Base-by-base conservation (phyloP, 2,113 vertebrate genomes). In the Muntiacus reevesi region DNA sequence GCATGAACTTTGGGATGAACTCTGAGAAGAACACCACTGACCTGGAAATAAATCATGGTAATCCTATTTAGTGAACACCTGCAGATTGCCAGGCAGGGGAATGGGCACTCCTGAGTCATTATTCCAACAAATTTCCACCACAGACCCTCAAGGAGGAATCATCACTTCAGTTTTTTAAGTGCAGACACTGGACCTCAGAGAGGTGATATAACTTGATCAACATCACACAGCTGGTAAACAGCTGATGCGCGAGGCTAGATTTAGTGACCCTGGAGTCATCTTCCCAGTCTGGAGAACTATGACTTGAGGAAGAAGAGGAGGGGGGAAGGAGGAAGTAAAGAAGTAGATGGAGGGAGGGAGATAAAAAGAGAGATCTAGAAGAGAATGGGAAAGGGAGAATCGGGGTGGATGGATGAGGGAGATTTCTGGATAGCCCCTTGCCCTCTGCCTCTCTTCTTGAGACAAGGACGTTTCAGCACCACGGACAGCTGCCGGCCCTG, bases 221-320 rank as follows among this genome's bases (percentile, higher is more conserved):
- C 11, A 43, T 27, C 86, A 85, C 50, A 55, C 40, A 59, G 28
- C 36, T 54, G 50, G n/a, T 67, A 93, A 76, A 36, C 36, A 76
- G 60, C 36, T 59, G n/a, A 21, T 30, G 30, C 4, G 21, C 81
- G 30, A 93, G 60, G 28, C n/a, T 89, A 43, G 30, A 30, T 62
- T 85, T 76, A 30, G 43, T 21, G 40, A 67, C n/a, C 7, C 47
- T 52, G 17, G 8, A 40, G 40, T 36, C 11, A 54, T 67, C 55
- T 82, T 81, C 43, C 60, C 76, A 33, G 84, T 94, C 45, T 81
- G 13, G 8, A 96, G 94, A 33, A 43, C 28, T 45, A 7, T 45
- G 71, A 85, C 52, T 84, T 92, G 55, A 88, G 43, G 30, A 90
- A 67, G 91, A 94, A n/a, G 76, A 95, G 55, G 40, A 71, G 7